Evolutionary conservation across 2,797 vertebrate genomes (phyloP).

Genomic region (Chaunax sp.): DNA sequence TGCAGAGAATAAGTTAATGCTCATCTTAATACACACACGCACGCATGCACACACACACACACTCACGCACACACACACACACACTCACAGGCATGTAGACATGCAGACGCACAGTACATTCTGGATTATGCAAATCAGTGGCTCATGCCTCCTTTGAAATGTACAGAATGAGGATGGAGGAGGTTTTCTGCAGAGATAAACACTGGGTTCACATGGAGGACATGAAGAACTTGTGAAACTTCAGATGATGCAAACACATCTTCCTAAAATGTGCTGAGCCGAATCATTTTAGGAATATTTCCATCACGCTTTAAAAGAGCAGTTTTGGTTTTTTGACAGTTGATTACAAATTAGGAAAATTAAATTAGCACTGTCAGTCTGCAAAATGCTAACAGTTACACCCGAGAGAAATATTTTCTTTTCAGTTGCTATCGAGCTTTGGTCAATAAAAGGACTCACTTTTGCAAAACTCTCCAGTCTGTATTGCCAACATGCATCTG

Average conservation of each 20-base stretch:
- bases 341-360: background rate
- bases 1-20: constrained; percentile 72
- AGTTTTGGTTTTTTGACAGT: background rate
- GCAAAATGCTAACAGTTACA: no score
- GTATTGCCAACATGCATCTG: no score
- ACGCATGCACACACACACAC: constrained; percentile 14
- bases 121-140: constrained; percentile 79
- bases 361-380: no score
- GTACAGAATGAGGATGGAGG: constrained; percentile 68
- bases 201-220: constrained; percentile 75
- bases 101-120: constrained; percentile 41
- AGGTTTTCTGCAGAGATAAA: constrained; percentile 71
- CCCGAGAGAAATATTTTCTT: no score
- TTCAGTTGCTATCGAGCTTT: no score
- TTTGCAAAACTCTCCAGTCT: no score
- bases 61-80: constrained; percentile 16
- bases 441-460: no score
- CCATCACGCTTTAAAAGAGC: background rate
- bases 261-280: constrained; percentile 33
- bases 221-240: constrained; percentile 52
- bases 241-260: constrained; percentile 37
- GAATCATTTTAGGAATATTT: background rate
- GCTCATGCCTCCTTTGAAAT: constrained; percentile 77
- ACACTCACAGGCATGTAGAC: constrained; percentile 1
- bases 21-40: constrained; percentile 45